Evolutionary conservation across 2,113 vertebrate genomes (phyloP).

Genomic region (Emydocephalus ijimae): DNA sequence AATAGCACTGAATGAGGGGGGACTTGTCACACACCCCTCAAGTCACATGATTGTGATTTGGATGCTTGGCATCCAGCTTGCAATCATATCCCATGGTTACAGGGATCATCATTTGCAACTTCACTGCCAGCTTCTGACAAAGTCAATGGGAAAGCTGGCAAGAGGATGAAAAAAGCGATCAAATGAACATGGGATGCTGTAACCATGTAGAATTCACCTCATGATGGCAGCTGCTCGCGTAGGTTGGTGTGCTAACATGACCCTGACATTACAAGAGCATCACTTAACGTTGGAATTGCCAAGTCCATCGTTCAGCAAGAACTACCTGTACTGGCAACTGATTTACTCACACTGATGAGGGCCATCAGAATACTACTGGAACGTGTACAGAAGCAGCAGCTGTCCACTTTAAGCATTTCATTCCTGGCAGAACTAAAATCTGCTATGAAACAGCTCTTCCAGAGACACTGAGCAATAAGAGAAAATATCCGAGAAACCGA

Average conservation of each 20-base stretch:
- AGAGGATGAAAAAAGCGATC: background rate
- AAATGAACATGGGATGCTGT: background rate
- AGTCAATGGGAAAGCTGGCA: background rate
- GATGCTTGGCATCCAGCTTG: background rate
- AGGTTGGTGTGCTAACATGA: background rate
- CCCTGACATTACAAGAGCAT: background rate
- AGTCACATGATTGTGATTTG: background rate
- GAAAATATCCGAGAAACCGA: background rate
- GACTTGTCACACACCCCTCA: background rate
- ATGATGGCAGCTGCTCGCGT: background rate
- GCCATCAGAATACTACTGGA: background rate
- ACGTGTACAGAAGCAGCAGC: background rate
- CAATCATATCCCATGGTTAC: background rate
- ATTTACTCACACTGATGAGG: background rate
- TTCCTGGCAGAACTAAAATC: background rate
- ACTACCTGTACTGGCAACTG: background rate
- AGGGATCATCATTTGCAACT: background rate
- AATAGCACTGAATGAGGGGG: background rate
- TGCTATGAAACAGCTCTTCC: background rate
- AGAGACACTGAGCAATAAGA: background rate
- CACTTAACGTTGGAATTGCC: background rate
- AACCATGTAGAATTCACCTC: background rate
- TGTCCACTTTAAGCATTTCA: too few species aligned
- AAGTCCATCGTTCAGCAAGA: background rate
- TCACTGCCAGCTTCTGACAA: background rate